Conservation (phyloP, 2,113 vertebrate genomes). For the Oreochromis spilurus region DNA sequence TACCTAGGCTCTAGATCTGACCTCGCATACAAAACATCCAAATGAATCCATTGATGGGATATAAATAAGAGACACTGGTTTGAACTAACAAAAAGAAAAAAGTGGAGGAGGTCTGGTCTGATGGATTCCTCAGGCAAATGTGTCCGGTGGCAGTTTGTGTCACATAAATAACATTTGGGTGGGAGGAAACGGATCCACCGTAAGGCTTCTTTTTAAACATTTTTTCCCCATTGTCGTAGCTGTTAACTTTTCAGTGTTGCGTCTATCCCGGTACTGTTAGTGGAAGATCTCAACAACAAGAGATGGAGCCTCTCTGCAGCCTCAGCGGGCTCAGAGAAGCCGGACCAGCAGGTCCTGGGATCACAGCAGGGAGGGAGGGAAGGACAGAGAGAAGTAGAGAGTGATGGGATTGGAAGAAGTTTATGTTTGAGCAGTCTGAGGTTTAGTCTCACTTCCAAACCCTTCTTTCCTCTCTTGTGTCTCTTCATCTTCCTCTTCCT, state of each 20-base stretch:
- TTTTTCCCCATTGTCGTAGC: conserved; percentile 36
- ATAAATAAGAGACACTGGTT: conserved; percentile 1
- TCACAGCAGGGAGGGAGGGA: conserved; percentile 35
- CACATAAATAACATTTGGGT: conserved; percentile 38
- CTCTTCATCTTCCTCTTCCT: conserved; percentile 69
- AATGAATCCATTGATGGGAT: background rate
- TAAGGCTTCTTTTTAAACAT: conserved; percentile 46
- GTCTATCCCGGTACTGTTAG: conserved; percentile 37
- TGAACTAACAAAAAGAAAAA: background rate
- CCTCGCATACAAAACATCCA: background rate
- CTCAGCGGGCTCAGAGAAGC: conserved; percentile 15
- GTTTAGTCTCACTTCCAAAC: conserved; percentile 61
- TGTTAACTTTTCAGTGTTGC: conserved; percentile 28
- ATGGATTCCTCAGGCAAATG: conserved; percentile 42
- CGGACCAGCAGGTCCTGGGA: conserved; percentile 71
- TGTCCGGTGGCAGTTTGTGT: conserved; percentile 30
- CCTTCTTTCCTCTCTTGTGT: conserved; percentile 56
- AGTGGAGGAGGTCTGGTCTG: background rate
- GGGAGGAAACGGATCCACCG: conserved; percentile 39
- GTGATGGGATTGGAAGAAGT: conserved; percentile 43
- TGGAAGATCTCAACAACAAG: conserved; percentile 74
- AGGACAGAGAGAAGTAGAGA: conserved; percentile 25
- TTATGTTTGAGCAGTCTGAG: conserved; percentile 84
- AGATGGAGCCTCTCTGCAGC: conserved; percentile 68
- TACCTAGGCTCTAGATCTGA: background rate